Evolutionary conservation across 2,797 vertebrate genomes (phyloP).

Genomic region (Ceyx erithaca): DNA sequence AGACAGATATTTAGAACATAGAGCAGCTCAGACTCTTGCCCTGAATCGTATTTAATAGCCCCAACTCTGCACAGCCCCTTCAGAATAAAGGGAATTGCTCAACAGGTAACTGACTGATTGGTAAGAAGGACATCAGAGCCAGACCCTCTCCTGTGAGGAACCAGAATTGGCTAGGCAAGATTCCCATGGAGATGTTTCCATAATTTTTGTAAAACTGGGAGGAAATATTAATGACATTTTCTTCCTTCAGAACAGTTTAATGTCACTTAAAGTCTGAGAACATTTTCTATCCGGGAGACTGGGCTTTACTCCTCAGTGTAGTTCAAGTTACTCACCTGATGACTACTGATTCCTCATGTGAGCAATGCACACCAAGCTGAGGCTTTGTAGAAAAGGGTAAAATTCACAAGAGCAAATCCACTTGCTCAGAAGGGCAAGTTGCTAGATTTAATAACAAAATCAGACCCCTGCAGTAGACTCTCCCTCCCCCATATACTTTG

Average conservation of each 20-base stretch:
- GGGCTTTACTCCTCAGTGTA: neutral
- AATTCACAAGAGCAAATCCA: constrained; percentile 13
- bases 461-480: neutral
- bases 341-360: neutral
- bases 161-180: neutral
- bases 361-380: neutral
- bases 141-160: neutral
- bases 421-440: constrained; percentile 23
- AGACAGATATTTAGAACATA: neutral
- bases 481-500: neutral
- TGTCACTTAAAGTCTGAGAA: neutral
- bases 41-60: neutral
- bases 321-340: neutral
- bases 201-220: neutral
- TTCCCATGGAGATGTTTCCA: neutral
- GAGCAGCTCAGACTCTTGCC: neutral
- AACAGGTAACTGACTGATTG: neutral
- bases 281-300: neutral
- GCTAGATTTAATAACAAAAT: neutral
- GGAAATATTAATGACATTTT: neutral
- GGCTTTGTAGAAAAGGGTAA: neutral
- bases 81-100: neutral
- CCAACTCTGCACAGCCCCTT: neutral
- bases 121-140: neutral
- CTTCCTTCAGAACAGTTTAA: neutral